Evolutionary conservation across 2,888 invertebrate genomes (phyloP), one percentile per base, ranked within the genome.

Genomic region (Oconnorella tubifera): DNA sequence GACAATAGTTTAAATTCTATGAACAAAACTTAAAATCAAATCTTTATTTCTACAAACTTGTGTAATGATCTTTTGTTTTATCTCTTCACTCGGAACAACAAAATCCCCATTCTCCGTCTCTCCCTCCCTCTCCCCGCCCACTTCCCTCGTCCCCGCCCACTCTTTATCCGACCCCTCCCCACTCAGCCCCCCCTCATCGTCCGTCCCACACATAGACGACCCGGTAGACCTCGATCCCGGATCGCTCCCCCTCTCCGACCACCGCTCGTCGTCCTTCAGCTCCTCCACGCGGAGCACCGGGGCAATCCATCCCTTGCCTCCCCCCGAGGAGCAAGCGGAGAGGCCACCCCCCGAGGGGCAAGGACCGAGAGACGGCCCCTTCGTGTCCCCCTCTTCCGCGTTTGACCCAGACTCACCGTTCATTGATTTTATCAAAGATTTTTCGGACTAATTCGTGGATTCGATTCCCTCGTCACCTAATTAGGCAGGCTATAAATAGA

Each of bases 211-310:
- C 2, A 58, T n/a, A 19, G 59, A 58, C 48, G 59, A 58, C n/a
- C 59, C 23, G 40, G 33, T 33, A 2, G 59, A 58, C 14, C 33
- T 28, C 2, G 59, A 32, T 14, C 59, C 33, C n/a, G 32, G 40
- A 25, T 28, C 32, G 19, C 23, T 23, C 3, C n/a, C n/a, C 6
- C 25, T 28, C 19, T 40, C 33, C 1, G 28, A 25, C 25, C 32
- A 23, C 6, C 40, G 19, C 23, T 29, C 64, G 27, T 65, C 65
- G 19, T 65, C 65, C n/a, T 50, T 33, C 62, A 65, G 25, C 27
- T 62, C 65, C 29, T 65, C 65, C 25, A 65, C 65, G 2, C 65
- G 40, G 6, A 65, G 33, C 19, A 56, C 55, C 23, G 65, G 65
- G 1, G 65, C 62, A 19, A 63, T 19, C 40, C n/a, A n/a, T n/a